These are phyloP conservation scores for Coregonus sp. DNA, from an alignment of 2,797 vertebrate genomes.

Conservation along the genomic window DNA sequence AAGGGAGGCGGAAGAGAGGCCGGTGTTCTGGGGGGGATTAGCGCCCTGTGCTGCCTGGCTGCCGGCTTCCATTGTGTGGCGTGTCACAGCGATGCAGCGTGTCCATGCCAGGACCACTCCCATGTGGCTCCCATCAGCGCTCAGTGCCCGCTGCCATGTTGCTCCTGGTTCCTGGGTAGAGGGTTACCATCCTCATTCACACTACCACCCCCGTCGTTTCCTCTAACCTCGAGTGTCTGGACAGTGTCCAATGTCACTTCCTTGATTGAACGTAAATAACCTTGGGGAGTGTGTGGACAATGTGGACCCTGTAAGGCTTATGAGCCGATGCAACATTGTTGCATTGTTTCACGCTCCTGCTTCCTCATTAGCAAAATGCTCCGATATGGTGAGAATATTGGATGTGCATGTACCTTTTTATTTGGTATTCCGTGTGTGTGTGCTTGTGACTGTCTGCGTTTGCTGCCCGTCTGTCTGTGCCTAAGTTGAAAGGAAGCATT, in stretches of 20 bases:
- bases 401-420: not conserved
- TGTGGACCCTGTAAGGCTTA: slow-evolving; percentile 44
- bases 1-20: slow-evolving; percentile 61
- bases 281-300: slow-evolving; percentile 13
- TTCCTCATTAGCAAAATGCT: not conserved
- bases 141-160: slow-evolving; percentile 37
- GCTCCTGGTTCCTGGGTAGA: slow-evolving; percentile 39
- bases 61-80: slow-evolving; percentile 57
- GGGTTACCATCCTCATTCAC: slow-evolving; percentile 1
- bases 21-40: slow-evolving; percentile 63
- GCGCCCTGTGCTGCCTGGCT: slow-evolving; percentile 54
- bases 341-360: not conserved
- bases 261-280: slow-evolving; percentile 34
- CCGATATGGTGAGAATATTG: not conserved
- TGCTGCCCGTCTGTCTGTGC: slow-evolving; percentile 25
- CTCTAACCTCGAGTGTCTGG: slow-evolving; percentile 31
- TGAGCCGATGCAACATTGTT: slow-evolving; percentile 44
- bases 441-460: slow-evolving; percentile 39
- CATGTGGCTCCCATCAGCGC: slow-evolving; percentile 36
- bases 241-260: slow-evolving; percentile 46
- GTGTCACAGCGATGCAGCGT: slow-evolving; percentile 44
- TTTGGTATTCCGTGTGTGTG: slow-evolving; percentile 40
- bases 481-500: slow-evolving; percentile 46
- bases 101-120: slow-evolving; percentile 53
- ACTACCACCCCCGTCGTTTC: slow-evolving; percentile 1